phyloP scores from a whole-genome alignment of 2,113 vertebrate genomes.

The Entelurus aequoreus region DNA sequence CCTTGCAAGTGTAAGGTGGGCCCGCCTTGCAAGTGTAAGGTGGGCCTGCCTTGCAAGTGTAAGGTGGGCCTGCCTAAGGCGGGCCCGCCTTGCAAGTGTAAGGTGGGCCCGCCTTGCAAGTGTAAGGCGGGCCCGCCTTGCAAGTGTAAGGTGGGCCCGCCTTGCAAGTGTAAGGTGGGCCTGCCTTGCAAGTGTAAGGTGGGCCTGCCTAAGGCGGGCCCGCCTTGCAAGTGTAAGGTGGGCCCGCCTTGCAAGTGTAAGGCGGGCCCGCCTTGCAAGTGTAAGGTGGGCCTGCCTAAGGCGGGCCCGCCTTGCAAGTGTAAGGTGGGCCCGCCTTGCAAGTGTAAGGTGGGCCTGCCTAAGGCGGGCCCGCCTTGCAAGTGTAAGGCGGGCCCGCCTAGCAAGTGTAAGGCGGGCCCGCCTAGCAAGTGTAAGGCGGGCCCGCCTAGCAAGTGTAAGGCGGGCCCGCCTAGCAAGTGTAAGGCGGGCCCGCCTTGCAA shows the following conservation, averaged over 20 bases:
- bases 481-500: no score
- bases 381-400: neutral
- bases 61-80: no score
- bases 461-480: neutral
- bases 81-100: neutral
- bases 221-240: neutral
- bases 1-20: neutral
- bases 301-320: neutral
- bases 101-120: no score
- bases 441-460: no score
- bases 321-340: neutral
- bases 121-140: no score
- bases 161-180: no score
- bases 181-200: neutral
- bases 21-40: no score
- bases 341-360: neutral
- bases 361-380: neutral
- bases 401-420: neutral
- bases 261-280: no score
- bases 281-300: no score
- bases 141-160: neutral
- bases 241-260: no score
- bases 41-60: no score
- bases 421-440: neutral
- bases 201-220: no score